Evolutionary conservation across 1,140 invertebrate genomes (phyloP), one percentile per base, ranked within the genome.

Genomic region (Musca domestica): DNA sequence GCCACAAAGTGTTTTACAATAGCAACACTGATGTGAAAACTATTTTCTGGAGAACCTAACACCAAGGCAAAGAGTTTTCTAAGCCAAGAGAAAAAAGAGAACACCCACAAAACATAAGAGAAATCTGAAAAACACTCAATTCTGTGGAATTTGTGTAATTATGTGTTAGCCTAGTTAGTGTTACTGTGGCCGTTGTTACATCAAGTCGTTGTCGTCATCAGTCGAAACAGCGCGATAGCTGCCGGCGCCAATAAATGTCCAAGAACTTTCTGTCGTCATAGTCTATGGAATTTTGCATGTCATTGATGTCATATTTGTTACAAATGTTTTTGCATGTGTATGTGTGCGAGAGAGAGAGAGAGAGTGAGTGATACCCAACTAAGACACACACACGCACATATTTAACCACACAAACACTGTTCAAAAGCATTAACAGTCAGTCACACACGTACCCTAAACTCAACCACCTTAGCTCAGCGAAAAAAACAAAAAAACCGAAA

Each of bases 381-480:
- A 23, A 23, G 22, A 52, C 56, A 61, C 56, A 41, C 34, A 12
- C 34, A 41, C 34, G 12, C 34, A 5, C 4, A 41, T 10, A 41
- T 41, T 12, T 10, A 41, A 9, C 5, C 34, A 41, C 27, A 30
- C 27, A 30, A 30, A 41, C n/a, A n/a, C n/a, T n/a, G n/a, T 41
- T 12, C 34, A 5, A 41, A 9, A 5, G 10, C 34, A 41, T 41
- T 12, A 30, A 41, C 34, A 41, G 34, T 41, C 34, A 41, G 34
- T 41, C 34, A 41, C 34, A 41, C 4, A 41, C 34, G 34, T 41
- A 41, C 34, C 34, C 34, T 10, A 41, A 41, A 41, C 56, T 20
- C n/a, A 41, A 61, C 56, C 56, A 61, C 56, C 56, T 61, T 61
- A 61, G 56, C 56, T 61, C 56, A 61, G 56, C 34, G 56, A 34